Percentiles rank a stretch among this genome's conserved stretches.
These are phyloP conservation scores for Armadillidium nasatum DNA, from an alignment of 1,140 invertebrate genomes.

Conservation along the genomic window DNA sequence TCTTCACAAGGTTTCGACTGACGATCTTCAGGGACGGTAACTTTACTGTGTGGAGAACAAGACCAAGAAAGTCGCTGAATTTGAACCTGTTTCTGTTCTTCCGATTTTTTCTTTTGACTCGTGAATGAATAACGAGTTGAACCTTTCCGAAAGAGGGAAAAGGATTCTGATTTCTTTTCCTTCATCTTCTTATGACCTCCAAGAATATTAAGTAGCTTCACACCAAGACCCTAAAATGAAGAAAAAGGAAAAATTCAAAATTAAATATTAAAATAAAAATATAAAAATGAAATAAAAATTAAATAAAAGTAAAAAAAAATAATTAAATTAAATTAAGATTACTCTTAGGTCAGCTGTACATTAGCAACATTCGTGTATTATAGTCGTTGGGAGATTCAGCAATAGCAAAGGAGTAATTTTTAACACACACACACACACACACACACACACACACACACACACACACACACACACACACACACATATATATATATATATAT, in stretches of 20 bases:
- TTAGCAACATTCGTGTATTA: too few relatives aligned
- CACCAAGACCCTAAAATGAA: background rate
- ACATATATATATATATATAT: background rate
- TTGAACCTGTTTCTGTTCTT: conserved; percentile 28
- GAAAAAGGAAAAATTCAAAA: background rate
- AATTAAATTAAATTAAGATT: background rate
- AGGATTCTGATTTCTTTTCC: conserved; percentile 22
- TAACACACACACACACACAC: too few relatives aligned
- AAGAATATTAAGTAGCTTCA: background rate
- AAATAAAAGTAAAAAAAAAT: background rate
- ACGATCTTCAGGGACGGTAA: conserved; percentile 25
- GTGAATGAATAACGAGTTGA: conserved; percentile 29
- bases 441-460: too few relatives aligned
- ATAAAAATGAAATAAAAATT: background rate
- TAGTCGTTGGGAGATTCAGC: too few relatives aligned
- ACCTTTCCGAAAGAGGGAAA: conserved; percentile 26
- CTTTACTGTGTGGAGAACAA: conserved; percentile 24
- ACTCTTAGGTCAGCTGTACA: background rate
- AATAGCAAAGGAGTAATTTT: too few relatives aligned
- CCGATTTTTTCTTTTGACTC: conserved; percentile 20
- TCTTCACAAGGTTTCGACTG: background rate
- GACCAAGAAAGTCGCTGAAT: conserved; percentile 31
- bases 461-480: background rate
- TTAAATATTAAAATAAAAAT: background rate
- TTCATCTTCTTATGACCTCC: conserved; percentile 20